These are phyloP conservation scores for Brenthis hecate DNA, from an alignment of 2,888 invertebrate species.

Conservation along the genomic window DNA sequence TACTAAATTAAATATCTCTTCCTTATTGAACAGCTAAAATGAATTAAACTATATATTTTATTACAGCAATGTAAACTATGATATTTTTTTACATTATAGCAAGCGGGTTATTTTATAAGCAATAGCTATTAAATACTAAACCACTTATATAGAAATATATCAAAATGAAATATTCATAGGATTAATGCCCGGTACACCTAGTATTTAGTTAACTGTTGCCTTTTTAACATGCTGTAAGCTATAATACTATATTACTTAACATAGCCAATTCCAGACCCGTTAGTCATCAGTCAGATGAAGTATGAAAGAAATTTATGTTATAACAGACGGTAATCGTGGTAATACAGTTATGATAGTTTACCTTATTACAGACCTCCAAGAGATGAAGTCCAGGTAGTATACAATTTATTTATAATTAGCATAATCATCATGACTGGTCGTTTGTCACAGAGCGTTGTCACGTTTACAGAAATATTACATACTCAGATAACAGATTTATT, in stretches of 20 bases:
- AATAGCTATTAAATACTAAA: neutral
- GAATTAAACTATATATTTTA: no score
- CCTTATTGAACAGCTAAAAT: no score
- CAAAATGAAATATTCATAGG: conserved; percentile 9
- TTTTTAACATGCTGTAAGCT: conserved; percentile 28
- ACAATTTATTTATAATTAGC: neutral
- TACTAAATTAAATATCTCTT: no score
- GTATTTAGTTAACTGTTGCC: neutral
- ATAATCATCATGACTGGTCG: no score
- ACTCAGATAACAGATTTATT: no score
- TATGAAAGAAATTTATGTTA: conserved; percentile 14
- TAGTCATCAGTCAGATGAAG: conserved; percentile 34
- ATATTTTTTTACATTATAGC: no score
- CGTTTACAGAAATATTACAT: no score
- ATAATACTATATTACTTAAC: conserved; percentile 29
- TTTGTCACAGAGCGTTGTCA: no score
- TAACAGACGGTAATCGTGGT: conserved; percentile 6
- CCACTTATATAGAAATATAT: neutral
- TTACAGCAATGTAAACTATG: no score
- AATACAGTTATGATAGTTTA: neutral
- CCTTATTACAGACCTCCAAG: neutral
- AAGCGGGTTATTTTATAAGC: neutral
- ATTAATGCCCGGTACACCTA: neutral
- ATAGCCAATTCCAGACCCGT: conserved; percentile 30
- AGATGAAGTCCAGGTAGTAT: neutral